A percentile compares a stretch with the other conserved stretches of the same genome.
Evolutionary conservation across 2,888 invertebrate species (phyloP).

Genomic region (Acanthosepion pharaonis): DNA sequence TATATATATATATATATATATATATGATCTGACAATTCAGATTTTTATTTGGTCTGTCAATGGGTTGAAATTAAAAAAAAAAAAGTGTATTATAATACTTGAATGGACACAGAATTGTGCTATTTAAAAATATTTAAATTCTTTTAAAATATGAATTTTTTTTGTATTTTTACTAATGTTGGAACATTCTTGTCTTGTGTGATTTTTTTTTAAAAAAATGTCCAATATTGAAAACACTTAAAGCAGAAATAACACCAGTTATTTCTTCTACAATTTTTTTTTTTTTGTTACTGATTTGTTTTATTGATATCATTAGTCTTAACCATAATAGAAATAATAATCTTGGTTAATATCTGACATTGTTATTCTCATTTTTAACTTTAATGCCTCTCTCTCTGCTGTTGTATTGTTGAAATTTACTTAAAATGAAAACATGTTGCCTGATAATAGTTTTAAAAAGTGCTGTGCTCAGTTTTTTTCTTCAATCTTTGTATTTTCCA

Average conservation of each 20-base stretch:
- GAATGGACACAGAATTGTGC: not conserved
- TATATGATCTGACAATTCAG: not conserved
- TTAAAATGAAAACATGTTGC: not conserved
- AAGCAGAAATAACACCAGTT: not conserved
- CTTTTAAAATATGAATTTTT: not conserved
- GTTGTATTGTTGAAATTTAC: constrained; percentile 17
- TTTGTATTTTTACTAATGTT: not conserved
- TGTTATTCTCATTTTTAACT: not conserved
- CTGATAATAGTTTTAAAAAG: not conserved
- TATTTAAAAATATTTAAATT: not conserved
- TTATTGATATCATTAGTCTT: not conserved
- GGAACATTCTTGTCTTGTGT: not conserved
- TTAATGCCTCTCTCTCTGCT: not conserved
- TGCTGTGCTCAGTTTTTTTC: not conserved
- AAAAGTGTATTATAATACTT: not conserved
- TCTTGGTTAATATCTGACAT: not conserved
- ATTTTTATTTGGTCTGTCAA: not conserved
- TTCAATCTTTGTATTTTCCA: not conserved
- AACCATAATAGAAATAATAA: not conserved
- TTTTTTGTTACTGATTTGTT: not conserved
- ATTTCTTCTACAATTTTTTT: not conserved
- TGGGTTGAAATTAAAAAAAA: not conserved
- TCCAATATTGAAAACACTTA: not conserved
- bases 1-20: not conserved
- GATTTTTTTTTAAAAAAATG: not conserved